Base-by-base conservation (phyloP, 2,888 invertebrate species). In the Xestia sexstrigata region DNA sequence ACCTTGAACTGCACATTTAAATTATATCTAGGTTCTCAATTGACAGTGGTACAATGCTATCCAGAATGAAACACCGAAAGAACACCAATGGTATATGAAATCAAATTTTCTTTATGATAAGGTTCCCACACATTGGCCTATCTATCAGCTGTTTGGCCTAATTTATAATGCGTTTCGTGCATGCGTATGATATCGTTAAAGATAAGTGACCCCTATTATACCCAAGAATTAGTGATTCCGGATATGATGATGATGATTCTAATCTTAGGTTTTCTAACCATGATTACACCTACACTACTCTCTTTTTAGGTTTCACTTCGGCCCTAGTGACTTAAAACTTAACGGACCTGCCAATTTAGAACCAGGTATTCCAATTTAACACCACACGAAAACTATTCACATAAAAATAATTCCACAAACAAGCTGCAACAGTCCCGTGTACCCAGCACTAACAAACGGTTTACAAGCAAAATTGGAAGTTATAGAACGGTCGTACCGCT, bases 401-500 rank as follows among this genome's bases (percentile, higher is more conserved):
- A 13, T 26, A 17, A 30, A 80, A 35, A 23, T 23, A 15, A n/a
- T 47, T 26, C 23, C 23, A 45, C 35, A 35, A 63, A 62, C 45
- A 23, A 23, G 15, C 35, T 70, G 47, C 42, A 76, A 58, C 26
- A 23, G 23, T 4, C 23, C 26, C 71, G 81, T 81, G 39, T 80
- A 74, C 83, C 60, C 70, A 42, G 45, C 76, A 87, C 88, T 85
- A 83, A 77, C 79, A 70, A 84, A 75, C 82, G 85, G 88, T 87
- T 88, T 87, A 90, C 86, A 86, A 80, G 87, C 87, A 84, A 88
- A 91, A 93, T 93, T 90, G 90, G 88, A 92, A 93, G 87, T 90
- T 93, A 93, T 92, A 87, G 92, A 85, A 78, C 77, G 75, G 74
- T 76, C 80, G 81, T 81, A 63, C 79, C 47, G 70, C 72, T 74